phyloP scores from a whole-genome alignment of 2,888 invertebrate genomes.

The Pachymerium ferrugineum region DNA sequence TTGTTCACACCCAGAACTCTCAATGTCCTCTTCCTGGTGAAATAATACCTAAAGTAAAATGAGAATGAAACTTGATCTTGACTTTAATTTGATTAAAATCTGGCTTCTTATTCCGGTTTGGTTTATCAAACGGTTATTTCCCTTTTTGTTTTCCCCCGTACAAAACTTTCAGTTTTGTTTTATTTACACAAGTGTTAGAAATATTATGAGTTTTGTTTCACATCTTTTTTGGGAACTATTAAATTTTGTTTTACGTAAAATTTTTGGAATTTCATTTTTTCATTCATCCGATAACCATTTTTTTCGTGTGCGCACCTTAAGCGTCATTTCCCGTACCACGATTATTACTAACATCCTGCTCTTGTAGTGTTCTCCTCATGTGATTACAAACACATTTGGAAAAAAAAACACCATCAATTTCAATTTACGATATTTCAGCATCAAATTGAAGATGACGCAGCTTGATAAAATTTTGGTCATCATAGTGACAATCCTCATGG shows the following conservation, averaged over 20 bases:
- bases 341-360: conserved; percentile 5
- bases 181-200: not conserved
- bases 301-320: not conserved
- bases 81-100: conserved; percentile 1
- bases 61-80: not conserved
- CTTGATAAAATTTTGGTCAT: not conserved
- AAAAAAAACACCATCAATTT: conserved; percentile 22
- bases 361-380: not conserved
- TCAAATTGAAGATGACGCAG: not conserved
- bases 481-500: conserved; percentile 6
- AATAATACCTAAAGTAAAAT: not conserved
- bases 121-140: not conserved
- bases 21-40: conserved; percentile 11
- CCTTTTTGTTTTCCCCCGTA: not conserved
- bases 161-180: not conserved
- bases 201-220: not conserved
- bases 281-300: not conserved
- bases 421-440: not conserved
- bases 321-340: not conserved
- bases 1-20: not conserved
- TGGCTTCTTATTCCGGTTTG: too few relatives aligned
- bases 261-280: not conserved
- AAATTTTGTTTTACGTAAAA: too few relatives aligned
- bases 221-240: not conserved
- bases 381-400: not conserved